Percentiles rank a stretch among this genome's conserved stretches.
Evolutionary conservation across 2,888 invertebrate genomes (phyloP).

Genomic region (Parnassius apollo): DNA sequence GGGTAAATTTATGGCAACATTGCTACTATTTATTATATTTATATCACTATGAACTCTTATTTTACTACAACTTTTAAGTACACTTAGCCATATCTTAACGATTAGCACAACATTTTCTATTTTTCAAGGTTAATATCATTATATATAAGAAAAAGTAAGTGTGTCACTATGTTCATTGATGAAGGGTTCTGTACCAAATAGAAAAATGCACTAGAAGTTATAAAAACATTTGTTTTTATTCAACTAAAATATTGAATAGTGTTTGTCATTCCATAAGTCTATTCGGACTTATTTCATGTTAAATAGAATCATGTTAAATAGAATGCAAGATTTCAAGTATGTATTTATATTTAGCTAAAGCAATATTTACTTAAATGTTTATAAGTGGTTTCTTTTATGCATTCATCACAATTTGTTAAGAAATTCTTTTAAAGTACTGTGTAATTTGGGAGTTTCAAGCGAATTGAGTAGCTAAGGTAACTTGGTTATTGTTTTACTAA

Average conservation of each 20-base stretch:
- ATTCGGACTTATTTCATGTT: no score
- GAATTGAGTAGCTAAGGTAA: slow-evolving; percentile 18
- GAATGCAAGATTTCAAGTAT: not conserved
- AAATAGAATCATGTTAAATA: no score
- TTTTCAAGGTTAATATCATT: slow-evolving; percentile 18
- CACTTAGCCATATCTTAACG: slow-evolving; percentile 25
- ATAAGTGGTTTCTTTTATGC: slow-evolving; percentile 5
- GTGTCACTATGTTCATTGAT: not conserved
- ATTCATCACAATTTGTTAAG: slow-evolving; percentile 18
- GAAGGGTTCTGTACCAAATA: slow-evolving; percentile 1
- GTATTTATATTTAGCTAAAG: not conserved
- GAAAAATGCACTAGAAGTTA: not conserved
- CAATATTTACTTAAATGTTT: slow-evolving; percentile 10
- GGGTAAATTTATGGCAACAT: slow-evolving; percentile 15
- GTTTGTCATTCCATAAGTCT: no score
- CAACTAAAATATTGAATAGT: no score
- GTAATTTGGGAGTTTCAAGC: slow-evolving; percentile 17
- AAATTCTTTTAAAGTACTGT: not conserved
- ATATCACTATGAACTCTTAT: slow-evolving; percentile 27
- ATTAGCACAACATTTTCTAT: slow-evolving; percentile 24
- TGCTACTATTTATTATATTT: slow-evolving; percentile 19
- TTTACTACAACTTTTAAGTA: slow-evolving; percentile 23
- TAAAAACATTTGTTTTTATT: no score
- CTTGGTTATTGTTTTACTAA: slow-evolving; percentile 29
- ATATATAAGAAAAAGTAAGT: slow-evolving; percentile 6